Evolutionary conservation across 2,888 invertebrate genomes (phyloP).

Genomic region (Eledona agricola): DNA sequence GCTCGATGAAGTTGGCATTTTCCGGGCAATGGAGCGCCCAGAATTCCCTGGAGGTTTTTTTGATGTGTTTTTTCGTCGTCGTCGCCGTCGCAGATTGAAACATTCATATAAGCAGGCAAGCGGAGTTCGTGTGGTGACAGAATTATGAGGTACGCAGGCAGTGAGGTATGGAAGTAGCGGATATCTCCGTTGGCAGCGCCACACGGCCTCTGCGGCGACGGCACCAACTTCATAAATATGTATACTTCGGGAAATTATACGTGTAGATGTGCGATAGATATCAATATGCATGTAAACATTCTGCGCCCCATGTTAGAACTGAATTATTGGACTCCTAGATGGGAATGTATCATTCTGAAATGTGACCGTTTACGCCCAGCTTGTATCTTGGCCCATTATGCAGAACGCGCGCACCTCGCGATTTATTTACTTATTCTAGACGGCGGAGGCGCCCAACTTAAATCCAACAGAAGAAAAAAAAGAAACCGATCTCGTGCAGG

Average conservation of each 20-base stretch:
- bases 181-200: slow-evolving; percentile 54
- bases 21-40: slow-evolving; percentile 47
- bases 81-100: slow-evolving; percentile 58
- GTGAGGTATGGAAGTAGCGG: slow-evolving; percentile 56
- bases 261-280: slow-evolving; percentile 63
- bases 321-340: slow-evolving; percentile 58
- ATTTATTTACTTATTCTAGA: background rate
- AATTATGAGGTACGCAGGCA: slow-evolving; percentile 59
- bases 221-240: slow-evolving; percentile 60
- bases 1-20: slow-evolving; percentile 46
- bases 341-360: slow-evolving; percentile 49
- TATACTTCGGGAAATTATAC: slow-evolving; percentile 60
- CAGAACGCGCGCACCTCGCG: slow-evolving; percentile 37
- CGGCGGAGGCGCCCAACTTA: no score
- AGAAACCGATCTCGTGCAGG: no score
- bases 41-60: slow-evolving; percentile 50
- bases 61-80: slow-evolving; percentile 49
- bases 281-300: slow-evolving; percentile 64
- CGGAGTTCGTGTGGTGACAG: slow-evolving; percentile 59
- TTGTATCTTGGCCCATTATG: slow-evolving; percentile 40
- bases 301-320: slow-evolving; percentile 60
- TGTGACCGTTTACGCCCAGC: slow-evolving; percentile 45
- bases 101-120: slow-evolving; percentile 59
- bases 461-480: no score
- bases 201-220: slow-evolving; percentile 43